Evolutionary conservation across 1,140 invertebrate species (phyloP).

Genomic region (Zophobas morio): DNA sequence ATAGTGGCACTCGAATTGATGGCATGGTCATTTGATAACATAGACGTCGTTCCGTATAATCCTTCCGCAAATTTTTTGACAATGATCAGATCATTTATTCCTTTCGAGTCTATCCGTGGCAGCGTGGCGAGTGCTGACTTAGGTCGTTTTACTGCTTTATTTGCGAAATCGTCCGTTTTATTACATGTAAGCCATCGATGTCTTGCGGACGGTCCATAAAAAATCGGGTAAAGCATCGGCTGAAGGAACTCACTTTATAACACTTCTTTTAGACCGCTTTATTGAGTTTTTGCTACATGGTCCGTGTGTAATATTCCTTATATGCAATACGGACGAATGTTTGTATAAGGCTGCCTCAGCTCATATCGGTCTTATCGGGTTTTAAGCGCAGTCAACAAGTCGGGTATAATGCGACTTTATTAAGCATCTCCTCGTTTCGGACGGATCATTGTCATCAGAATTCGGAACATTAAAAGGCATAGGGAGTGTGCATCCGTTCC

Average conservation of each 20-base stretch:
- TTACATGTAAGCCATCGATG: conserved; percentile 42
- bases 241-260: conserved; percentile 43
- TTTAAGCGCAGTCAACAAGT: not conserved
- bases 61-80: too few species aligned
- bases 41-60: too few species aligned
- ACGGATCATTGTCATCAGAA: not conserved
- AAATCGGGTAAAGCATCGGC: conserved; percentile 34
- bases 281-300: conserved; percentile 46
- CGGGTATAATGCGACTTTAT: too few species aligned
- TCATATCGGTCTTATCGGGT: conserved; percentile 17
- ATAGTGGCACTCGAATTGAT: too few species aligned
- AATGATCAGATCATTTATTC: too few species aligned
- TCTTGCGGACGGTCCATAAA: conserved; percentile 46
- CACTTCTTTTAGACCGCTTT: conserved; percentile 43
- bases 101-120: not conserved
- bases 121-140: conserved; percentile 15
- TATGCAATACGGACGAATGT: conserved; percentile 32
- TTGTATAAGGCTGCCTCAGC: conserved; percentile 11
- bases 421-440: too few species aligned
- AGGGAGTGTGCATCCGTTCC: conserved; percentile 13
- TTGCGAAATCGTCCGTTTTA: conserved; percentile 43
- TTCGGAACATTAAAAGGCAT: conserved; percentile 28
- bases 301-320: conserved; percentile 41
- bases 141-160: conserved; percentile 33
- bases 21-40: too few species aligned